Percentiles rank a stretch among this genome's conserved stretches.
phyloP scores from a whole-genome alignment of 2,888 invertebrate genomes.

The Sepiola atlantica region DNA sequence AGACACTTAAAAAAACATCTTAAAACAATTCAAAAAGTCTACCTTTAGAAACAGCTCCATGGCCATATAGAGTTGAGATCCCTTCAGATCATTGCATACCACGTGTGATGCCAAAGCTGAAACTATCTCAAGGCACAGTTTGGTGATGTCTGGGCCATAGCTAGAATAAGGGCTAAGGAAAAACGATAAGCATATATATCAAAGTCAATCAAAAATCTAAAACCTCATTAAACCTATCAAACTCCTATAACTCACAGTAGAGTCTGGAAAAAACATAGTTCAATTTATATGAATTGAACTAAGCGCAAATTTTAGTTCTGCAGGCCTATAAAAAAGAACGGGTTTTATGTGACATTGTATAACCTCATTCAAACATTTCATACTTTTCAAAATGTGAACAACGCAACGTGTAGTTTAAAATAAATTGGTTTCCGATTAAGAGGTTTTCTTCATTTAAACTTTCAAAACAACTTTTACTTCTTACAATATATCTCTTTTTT shows the following conservation, averaged over 20 bases:
- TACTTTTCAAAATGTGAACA: too few species aligned
- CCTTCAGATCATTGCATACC: slow-evolving; percentile 57
- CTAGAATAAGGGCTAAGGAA: slow-evolving; percentile 57
- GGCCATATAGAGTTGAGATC: slow-evolving; percentile 55
- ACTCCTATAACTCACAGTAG: neutral
- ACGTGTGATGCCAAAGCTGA: slow-evolving; percentile 63
- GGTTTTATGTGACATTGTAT: too few species aligned
- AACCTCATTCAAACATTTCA: too few species aligned
- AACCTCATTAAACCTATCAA: neutral
- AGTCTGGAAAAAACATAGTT: too few species aligned
- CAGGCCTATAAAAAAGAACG: neutral
- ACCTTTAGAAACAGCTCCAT: slow-evolving; percentile 71
- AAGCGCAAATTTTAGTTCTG: too few species aligned
- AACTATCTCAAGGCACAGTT: slow-evolving; percentile 68
- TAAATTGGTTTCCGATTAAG: too few species aligned
- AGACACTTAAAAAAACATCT: neutral
- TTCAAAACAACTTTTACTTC: too few species aligned
- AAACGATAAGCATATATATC: neutral
- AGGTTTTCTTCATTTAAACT: too few species aligned
- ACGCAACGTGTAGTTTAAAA: too few species aligned
- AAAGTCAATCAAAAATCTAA: neutral
- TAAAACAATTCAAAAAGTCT: slow-evolving; percentile 34
- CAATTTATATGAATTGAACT: too few species aligned
- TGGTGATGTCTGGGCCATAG: slow-evolving; percentile 68
- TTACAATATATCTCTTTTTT: too few species aligned